Base-by-base conservation (phyloP, 92 coral and sea anemone species). In the Parazoanthus swiftii region DNA sequence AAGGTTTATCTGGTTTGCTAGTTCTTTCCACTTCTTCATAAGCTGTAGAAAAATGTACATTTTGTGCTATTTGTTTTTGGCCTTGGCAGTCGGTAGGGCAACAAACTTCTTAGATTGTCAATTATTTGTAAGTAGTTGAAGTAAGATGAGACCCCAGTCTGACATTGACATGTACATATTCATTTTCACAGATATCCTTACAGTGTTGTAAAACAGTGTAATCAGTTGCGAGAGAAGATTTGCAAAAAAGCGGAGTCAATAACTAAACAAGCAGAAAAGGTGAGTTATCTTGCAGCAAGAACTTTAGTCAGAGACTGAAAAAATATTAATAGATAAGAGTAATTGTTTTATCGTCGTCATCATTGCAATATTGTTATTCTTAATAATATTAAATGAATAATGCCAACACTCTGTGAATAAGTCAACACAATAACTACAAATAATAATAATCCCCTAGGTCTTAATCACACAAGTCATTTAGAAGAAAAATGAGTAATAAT, bases 141-240 rank as follows among this genome's bases (percentile, higher is more conserved):
- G n/a, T 33, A 72, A 72, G 37, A 26, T 29, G 20, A 26, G 42
- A 16, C n/a, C 5, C 76, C 38, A 8, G 18, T 26, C 39, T 36
- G 16, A 11, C 76, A 10, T 72, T 36, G 16, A 11, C 76, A 29
- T 72, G 74, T 68, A 68, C 10, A 35, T 13, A 26, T 42, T 21
- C 11, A 26, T 14, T 13, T n/a, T 16, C 46, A 11, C 79, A 84
- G 87, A 46, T 84, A 84, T 38, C 87, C 87, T 7, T 84, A 84
- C 77, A 84, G 79, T 50, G 77, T 70, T 84, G 87, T 84, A 35
- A 71, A 44, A 26, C 77, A 58, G 44, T 84, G 87, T 48, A 84
- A 84, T 29, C 23, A 84, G 63, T n/a, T 84, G 79, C 79, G 79
- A 46, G 87, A 84, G n/a, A 50, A 84, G 36, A 74, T 84, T 25